Evolutionary conservation across 2,113 vertebrate species (phyloP).

Genomic region (Australoheros scitulus): DNA sequence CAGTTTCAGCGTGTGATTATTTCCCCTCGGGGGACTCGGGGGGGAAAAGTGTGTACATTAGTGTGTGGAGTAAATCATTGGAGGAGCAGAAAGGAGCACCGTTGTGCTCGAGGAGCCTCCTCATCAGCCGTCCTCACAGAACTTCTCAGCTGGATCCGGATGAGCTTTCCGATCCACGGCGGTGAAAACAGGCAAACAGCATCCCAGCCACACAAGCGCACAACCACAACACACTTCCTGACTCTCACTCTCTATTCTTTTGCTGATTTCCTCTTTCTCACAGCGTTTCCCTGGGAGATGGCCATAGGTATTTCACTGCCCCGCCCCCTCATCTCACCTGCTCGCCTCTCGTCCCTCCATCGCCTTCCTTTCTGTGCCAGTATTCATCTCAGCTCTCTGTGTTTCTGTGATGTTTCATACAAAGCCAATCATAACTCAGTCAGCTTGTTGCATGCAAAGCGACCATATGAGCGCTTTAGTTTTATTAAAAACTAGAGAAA

Average conservation of each 20-base stretch:
- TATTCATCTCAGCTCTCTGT: slow-evolving; percentile 57
- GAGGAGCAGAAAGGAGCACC: slow-evolving; percentile 32
- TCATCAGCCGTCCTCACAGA: neutral
- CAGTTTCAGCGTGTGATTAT: slow-evolving; percentile 63
- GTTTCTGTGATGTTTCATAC: slow-evolving; percentile 42
- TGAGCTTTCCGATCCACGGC: neutral
- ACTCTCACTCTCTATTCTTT: slow-evolving; percentile 82
- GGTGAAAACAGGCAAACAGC: slow-evolving; percentile 44
- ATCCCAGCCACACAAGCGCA: slow-evolving; percentile 47
- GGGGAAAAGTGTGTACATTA: slow-evolving; percentile 32
- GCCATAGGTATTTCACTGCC: slow-evolving; percentile 89
- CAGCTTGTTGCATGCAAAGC: slow-evolving; percentile 65
- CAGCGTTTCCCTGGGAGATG: slow-evolving; percentile 89
- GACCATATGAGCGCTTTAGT: neutral
- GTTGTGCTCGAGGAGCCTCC: slow-evolving; percentile 22
- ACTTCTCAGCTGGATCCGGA: neutral
- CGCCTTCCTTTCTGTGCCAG: slow-evolving; percentile 31
- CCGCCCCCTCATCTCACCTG: slow-evolving; percentile 60
- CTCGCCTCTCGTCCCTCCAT: slow-evolving; percentile 35
- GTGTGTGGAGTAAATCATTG: slow-evolving; percentile 43
- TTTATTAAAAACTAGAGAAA: neutral
- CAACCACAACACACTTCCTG: slow-evolving; percentile 58
- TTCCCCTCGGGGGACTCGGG: slow-evolving; percentile 20
- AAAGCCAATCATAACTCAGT: slow-evolving; percentile 27
- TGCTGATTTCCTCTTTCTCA: slow-evolving; percentile 75